A percentile compares a stretch with the other conserved stretches of the same genome.
phyloP scores from a whole-genome alignment of 2,113 vertebrate genomes.

The Notarius lentiginosus region DNA sequence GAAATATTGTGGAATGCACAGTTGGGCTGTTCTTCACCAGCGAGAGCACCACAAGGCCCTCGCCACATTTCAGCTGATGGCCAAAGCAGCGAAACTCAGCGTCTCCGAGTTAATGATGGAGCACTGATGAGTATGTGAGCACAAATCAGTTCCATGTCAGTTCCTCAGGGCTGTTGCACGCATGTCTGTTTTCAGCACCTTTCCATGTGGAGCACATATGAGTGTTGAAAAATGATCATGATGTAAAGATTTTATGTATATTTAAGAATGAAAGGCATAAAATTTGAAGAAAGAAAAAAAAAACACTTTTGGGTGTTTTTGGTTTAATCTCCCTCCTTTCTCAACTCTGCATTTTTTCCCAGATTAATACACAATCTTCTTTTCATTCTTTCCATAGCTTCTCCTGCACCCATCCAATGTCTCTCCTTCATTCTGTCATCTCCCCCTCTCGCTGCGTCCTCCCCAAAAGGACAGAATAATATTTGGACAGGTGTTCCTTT shows the following conservation, averaged over 20 bases:
- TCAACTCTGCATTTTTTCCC: not conserved
- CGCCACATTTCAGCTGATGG: conserved; percentile 56
- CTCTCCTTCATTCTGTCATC: conserved; percentile 51
- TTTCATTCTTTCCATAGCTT: conserved; percentile 52
- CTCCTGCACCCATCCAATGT: conserved; percentile 45
- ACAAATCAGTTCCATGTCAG: conserved; percentile 59
- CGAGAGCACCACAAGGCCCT: conserved; percentile 58
- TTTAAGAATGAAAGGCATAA: not conserved
- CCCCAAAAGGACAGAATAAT: conserved; percentile 66
- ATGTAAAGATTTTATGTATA: not conserved
- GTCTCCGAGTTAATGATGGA: conserved; percentile 61
- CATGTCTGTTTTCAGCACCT: not conserved
- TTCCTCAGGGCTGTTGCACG: conserved; percentile 2
- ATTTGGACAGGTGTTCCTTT: conserved; percentile 77
- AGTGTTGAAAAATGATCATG: not conserved
- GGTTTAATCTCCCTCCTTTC: conserved; percentile 25
- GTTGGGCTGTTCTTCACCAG: conserved; percentile 48
- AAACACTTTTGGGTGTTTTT: not conserved
- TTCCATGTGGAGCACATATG: not conserved
- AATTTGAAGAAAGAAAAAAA: no score
- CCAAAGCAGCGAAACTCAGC: conserved; percentile 53
- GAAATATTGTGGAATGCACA: conserved; percentile 58
- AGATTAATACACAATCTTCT: conserved; percentile 40
- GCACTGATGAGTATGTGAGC: conserved; percentile 51
- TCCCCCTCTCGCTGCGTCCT: conserved; percentile 45